Percentiles rank a stretch among this genome's conserved stretches.
These are phyloP conservation scores for Discoglossus pictus DNA, from an alignment of 2,797 vertebrate species.

Conservation along the genomic window DNA sequence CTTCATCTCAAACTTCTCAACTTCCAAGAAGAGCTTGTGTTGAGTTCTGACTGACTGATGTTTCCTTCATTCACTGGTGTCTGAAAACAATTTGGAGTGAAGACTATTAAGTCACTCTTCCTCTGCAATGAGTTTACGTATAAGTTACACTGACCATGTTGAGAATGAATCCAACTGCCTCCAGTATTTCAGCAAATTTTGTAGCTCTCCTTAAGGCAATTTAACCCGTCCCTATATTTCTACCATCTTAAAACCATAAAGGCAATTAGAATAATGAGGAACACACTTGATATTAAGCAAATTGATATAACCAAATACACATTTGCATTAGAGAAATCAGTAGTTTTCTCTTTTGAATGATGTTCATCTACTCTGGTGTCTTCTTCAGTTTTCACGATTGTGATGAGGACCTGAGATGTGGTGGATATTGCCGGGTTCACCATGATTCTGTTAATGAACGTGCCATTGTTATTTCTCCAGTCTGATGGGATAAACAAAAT, in stretches of 20 bases:
- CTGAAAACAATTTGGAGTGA: slow-evolving; percentile 34
- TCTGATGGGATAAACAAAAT: slow-evolving; percentile 78
- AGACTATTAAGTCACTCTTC: slow-evolving; percentile 64
- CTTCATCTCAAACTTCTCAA: no score
- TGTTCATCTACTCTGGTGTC: neutral
- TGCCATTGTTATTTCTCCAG: slow-evolving; percentile 78
- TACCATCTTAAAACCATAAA: slow-evolving; percentile 41
- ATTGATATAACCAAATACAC: slow-evolving; percentile 43
- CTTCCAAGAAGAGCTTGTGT: neutral
- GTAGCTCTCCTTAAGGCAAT: slow-evolving; percentile 20
- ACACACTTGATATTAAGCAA: slow-evolving; percentile 46
- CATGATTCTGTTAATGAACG: slow-evolving; percentile 71
- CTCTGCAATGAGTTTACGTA: slow-evolving; percentile 54
- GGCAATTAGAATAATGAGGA: slow-evolving; percentile 52
- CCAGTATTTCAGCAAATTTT: slow-evolving; percentile 60
- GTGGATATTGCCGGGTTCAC: slow-evolving; percentile 55
- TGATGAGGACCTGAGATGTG: slow-evolving; percentile 50
- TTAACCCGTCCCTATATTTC: slow-evolving; percentile 16
- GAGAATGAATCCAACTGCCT: slow-evolving; percentile 63
- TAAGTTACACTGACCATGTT: slow-evolving; percentile 58
- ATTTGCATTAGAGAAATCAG: slow-evolving; percentile 34
- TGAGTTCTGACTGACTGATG: neutral
- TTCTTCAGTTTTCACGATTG: slow-evolving; percentile 51
- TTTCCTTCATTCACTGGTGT: neutral
- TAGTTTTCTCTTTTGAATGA: neutral